A percentile compares a stretch with the other conserved stretches of the same genome.
phyloP scores from a whole-genome alignment of 2,797 vertebrate genomes.

The Melanogrammus aeglefinus region DNA sequence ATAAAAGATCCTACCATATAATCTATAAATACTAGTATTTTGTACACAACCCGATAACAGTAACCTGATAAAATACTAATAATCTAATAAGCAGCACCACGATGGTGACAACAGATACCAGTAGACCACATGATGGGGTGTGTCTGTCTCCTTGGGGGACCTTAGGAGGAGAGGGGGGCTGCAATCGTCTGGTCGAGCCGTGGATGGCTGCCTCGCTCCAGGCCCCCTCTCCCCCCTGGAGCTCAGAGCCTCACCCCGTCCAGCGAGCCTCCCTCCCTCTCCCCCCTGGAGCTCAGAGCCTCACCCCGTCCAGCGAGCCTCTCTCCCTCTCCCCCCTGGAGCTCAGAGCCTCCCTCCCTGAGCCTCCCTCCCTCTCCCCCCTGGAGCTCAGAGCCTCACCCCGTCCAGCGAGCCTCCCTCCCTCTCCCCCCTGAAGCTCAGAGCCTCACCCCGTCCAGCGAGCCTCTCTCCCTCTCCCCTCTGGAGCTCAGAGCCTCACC shows the following conservation, averaged over 20 bases:
- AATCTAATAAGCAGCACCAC: neutral
- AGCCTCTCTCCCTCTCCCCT: neutral
- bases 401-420: too few species aligned
- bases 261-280: too few species aligned
- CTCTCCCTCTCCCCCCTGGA: neutral
- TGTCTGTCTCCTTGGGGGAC: neutral
- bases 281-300: too few species aligned
- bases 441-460: too few species aligned
- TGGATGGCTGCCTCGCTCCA: neutral
- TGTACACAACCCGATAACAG: neutral
- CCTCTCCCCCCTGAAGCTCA: too few species aligned
- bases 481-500: neutral
- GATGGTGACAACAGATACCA: neutral
- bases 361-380: neutral
- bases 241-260: too few species aligned
- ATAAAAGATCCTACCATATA: neutral
- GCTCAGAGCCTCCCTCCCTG: neutral
- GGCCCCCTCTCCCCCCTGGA: neutral
- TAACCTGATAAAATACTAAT: neutral
- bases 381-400: too few species aligned
- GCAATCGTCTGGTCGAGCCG: neutral
- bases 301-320: too few species aligned
- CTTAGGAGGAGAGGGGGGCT: neutral
- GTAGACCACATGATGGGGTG: neutral
- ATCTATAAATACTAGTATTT: neutral